Evolutionary conservation across 1,140 invertebrate species (phyloP).

Genomic region (Ips typographus): DNA sequence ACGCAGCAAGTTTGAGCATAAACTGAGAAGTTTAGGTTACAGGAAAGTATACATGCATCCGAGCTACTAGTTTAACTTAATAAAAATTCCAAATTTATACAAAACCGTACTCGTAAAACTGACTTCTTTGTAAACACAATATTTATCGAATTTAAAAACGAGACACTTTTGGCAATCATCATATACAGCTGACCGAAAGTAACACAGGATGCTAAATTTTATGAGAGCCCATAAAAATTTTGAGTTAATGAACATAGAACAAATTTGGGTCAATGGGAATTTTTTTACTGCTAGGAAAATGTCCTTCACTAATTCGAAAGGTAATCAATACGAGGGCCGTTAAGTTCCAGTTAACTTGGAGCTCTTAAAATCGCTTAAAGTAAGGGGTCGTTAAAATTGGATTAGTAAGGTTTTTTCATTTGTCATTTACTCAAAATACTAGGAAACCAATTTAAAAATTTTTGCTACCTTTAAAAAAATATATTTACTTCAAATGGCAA

Average conservation of each 20-base stretch:
- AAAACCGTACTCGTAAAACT: slow-evolving; percentile 20
- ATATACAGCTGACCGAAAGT: not conserved
- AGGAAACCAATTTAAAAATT: not conserved
- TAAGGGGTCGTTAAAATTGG: slow-evolving; percentile 23
- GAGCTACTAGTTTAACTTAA: slow-evolving; percentile 12
- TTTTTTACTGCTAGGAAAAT: not conserved
- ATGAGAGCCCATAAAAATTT: slow-evolving; percentile 13
- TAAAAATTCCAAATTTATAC: slow-evolving; percentile 29
- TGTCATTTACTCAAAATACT: not conserved
- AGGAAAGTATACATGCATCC: slow-evolving; percentile 16
- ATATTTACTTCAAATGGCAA: not conserved
- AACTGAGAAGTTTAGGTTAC: slow-evolving; percentile 8
- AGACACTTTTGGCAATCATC: slow-evolving; percentile 9
- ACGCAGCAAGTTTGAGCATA: slow-evolving; percentile 15
- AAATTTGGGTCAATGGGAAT: not conserved
- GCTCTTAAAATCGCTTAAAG: slow-evolving; percentile 1
- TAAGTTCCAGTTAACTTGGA: not conserved
- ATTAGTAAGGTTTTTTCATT: slow-evolving; percentile 23
- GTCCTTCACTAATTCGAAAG: not conserved
- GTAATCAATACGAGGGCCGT: not conserved
- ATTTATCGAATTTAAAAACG: slow-evolving; percentile 22
- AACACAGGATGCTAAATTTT: slow-evolving; percentile 3
- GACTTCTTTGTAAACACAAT: slow-evolving; percentile 24
- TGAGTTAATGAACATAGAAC: not conserved
- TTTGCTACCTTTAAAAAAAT: not conserved